Evolutionary conservation across 2,797 vertebrate genomes (phyloP), one percentile per base, ranked within the genome.

Genomic region (Esox lucius): DNA sequence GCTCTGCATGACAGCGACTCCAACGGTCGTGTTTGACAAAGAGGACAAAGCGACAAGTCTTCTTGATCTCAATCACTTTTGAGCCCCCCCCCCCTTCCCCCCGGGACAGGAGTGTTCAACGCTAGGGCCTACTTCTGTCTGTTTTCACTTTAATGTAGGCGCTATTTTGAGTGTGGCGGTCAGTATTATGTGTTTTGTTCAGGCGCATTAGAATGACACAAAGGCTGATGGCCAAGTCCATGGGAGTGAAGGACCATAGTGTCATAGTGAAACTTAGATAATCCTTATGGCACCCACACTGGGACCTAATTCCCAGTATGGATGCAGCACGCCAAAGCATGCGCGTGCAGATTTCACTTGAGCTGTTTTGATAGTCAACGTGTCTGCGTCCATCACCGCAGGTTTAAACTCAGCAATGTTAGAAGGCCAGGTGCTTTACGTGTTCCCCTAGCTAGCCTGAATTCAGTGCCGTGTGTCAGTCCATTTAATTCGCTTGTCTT

Each of bases 11-110:
- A 67, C 17, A 13, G 33, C 22, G 15, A 39, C 65, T 19, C 48
- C 46, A 62, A 61, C 4, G 70, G 17, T 22, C 53, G 6, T 39
- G 12, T 39, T 22, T 72, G n/a, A 68, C 31, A 26, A n/a, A 15
- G 39, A 68, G 67, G 67, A 62, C 74, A 65, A 64, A 33, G 19
- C 49, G 24, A 68, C 22, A 61, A 35, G 66, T 64, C 53, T 56
- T 64, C 61, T 24, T 56, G 51, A 56, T 16, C 51, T 56, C 19
- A 9, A 22, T 13, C 2, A 68, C n/a, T 35, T 17, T 3, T n/a
- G 2, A 68, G 66, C 19, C 19, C n/a, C n/a, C n/a, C n/a, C n/a
- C n/a, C n/a, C n/a, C n/a, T n/a, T n/a, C n/a, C n/a, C n/a, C 35
- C 33, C 22, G 2, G 66, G 66, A 46, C 33, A 22, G 7, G 9